Evolutionary conservation across 1,140 invertebrate species (phyloP), one percentile per base, ranked within the genome.

Genomic region (Diachasma alloeum): DNA sequence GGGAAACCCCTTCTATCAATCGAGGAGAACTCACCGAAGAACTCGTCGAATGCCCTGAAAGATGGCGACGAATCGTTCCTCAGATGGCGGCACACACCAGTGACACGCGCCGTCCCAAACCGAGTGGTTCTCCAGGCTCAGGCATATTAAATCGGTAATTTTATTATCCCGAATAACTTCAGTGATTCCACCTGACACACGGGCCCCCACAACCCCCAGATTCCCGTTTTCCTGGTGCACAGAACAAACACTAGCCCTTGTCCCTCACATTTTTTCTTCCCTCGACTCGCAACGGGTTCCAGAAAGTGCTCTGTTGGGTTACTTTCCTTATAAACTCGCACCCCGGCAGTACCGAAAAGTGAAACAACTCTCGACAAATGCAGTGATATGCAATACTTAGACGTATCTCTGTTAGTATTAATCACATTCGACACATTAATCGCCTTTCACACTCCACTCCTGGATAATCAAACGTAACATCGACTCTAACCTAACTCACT

Each of bases 391-490:
- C 81, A 85, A 81, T 89, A 87, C 81, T 86, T 89, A 84, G 87
- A 88, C 73, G 81, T 87, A 83, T 84, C 84, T 76, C 81, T 89
- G 87, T 89, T 89, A 89, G 88, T 89, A 89, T 74, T 13, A 39
- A 4, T 13, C 19, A 42, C 15, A 26, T 66, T 67, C 31, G 74
- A 79, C 76, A 63, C 39, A 78, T 68, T 56, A 74, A 66, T 59
- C 3, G 11, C n/a, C 5, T 11, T 13, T 73, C 24, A n/a, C 24
- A 42, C 31, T 56, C 37, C 39, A 76, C 77, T 74, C 69, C 69
- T 48, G 67, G 76, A 56, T 70, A 75, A 59, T 77, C 59, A 19
- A 36, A 46, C 59, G n/a, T 15, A 63, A 22, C 11, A 63, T 73
- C 26, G 8, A 22, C 3, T 75, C 76, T 81, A 78, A 76, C 37